Evolutionary conservation across 2,113 vertebrate genomes (phyloP).

Genomic region (Tachysurus fulvidraco): DNA sequence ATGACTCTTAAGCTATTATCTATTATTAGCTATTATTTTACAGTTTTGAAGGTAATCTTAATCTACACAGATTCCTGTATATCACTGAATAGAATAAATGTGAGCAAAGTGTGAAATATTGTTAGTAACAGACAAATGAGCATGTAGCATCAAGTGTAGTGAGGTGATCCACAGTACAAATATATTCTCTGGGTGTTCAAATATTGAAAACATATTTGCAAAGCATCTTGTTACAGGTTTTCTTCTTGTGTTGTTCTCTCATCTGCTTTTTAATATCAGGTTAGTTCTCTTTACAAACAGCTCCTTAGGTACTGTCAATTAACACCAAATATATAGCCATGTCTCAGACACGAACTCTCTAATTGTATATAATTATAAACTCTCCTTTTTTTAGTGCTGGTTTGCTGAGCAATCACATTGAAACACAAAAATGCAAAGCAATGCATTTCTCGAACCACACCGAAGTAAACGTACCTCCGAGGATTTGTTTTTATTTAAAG

Average conservation of each 20-base stretch:
- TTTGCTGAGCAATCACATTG: not conserved
- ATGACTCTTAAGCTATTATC: not conserved
- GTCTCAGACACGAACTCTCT: not conserved
- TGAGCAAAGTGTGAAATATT: slow-evolving; percentile 1
- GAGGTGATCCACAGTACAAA: not conserved
- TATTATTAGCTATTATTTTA: not conserved
- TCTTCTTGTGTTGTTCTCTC: not conserved
- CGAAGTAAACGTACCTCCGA: not conserved
- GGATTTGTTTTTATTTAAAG: not conserved
- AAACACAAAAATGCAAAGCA: not conserved
- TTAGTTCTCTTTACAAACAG: not conserved
- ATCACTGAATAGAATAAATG: not conserved
- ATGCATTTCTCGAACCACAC: not conserved
- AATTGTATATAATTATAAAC: not conserved
- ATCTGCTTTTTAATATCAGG: not conserved
- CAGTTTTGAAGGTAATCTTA: not conserved
- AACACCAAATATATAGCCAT: not conserved
- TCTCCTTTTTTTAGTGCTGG: not conserved
- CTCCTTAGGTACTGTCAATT: not conserved
- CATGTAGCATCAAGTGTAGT: not conserved
- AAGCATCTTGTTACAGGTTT: not conserved
- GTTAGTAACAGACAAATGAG: slow-evolving; percentile 3
- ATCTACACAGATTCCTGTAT: not conserved
- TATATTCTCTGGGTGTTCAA: not conserved
- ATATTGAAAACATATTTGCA: not conserved